Percentiles rank a stretch among this genome's conserved stretches.
Evolutionary conservation across 2,888 invertebrate species (phyloP).

Genomic region (Chydorus sphaericus): DNA sequence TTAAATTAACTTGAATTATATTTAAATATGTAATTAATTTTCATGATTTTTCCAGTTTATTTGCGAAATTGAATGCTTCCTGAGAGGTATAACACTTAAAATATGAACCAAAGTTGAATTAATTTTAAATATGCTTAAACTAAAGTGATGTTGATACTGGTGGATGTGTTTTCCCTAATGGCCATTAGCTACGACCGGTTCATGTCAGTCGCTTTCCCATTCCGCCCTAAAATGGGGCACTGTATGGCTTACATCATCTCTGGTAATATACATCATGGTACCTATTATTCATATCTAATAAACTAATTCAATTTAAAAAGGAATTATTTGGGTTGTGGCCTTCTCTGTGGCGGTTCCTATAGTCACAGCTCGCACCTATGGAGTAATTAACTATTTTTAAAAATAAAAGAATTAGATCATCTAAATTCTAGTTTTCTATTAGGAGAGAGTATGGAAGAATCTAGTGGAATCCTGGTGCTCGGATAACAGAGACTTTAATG

Average conservation of each 20-base stretch:
- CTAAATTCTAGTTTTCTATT: constrained; percentile 1
- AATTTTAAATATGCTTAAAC: not conserved
- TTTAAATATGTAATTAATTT: not conserved
- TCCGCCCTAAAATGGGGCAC: constrained; percentile 50
- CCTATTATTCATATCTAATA: no score
- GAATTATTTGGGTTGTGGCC: constrained; percentile 49
- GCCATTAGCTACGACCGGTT: constrained; percentile 68
- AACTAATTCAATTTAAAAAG: no score
- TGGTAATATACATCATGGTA: no score
- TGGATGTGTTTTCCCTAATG: constrained; percentile 60
- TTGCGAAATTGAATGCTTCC: constrained; percentile 59
- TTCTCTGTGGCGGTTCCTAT: constrained; percentile 47
- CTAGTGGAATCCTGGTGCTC: constrained; percentile 59
- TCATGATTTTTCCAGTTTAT: constrained; percentile 34
- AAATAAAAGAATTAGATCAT: not conserved
- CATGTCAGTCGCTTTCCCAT: constrained; percentile 59
- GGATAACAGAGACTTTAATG: constrained; percentile 45
- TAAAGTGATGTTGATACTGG: constrained; percentile 50
- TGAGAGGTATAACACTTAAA: constrained; percentile 42
- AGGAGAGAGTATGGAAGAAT: constrained; percentile 59
- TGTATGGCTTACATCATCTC: constrained; percentile 49
- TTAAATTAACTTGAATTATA: not conserved
- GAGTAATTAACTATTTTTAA: constrained; percentile 30
- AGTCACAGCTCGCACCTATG: constrained; percentile 44
- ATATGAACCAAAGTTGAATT: not conserved